These are phyloP conservation scores for Hippocampus barbouri DNA, from an alignment of 2,113 vertebrate species.

Conservation along the genomic window DNA sequence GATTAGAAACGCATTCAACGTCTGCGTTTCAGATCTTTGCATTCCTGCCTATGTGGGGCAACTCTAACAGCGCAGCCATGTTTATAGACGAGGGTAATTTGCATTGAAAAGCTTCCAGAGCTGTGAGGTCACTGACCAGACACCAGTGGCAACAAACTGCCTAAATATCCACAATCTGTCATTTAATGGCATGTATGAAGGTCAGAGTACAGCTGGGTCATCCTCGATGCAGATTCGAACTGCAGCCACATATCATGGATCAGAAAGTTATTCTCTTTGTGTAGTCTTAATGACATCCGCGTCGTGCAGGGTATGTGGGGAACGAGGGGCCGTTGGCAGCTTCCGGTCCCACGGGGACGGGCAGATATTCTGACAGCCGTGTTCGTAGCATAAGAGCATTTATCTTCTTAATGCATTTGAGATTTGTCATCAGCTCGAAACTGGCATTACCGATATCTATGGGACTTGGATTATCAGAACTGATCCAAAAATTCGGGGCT, in stretches of 20 bases:
- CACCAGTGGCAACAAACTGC: conserved; percentile 9
- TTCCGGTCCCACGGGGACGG: not conserved
- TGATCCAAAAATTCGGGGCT: no score
- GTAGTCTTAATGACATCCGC: no score
- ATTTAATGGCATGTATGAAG: conserved; percentile 1
- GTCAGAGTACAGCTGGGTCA: conserved; percentile 12
- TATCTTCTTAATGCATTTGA: no score
- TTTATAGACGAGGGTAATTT: conserved; percentile 47
- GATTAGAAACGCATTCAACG: conserved; percentile 57
- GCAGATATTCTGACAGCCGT: not conserved
- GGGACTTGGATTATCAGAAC: no score
- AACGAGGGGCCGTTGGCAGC: no score
- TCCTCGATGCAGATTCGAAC: not conserved
- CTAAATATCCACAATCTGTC: conserved; percentile 6
- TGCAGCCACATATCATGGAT: not conserved
- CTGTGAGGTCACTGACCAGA: conserved; percentile 14
- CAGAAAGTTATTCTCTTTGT: not conserved
- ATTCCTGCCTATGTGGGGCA: conserved; percentile 41
- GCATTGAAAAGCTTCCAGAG: conserved; percentile 51
- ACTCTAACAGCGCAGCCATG: conserved; percentile 31
- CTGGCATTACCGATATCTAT: no score
- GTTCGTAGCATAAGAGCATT: no score
- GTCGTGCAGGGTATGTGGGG: no score
- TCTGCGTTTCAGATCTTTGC: conserved; percentile 48
- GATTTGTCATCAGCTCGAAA: no score